Conservation (phyloP, 2,888 invertebrate genomes). For the Synanthedon vespiformis region DNA sequence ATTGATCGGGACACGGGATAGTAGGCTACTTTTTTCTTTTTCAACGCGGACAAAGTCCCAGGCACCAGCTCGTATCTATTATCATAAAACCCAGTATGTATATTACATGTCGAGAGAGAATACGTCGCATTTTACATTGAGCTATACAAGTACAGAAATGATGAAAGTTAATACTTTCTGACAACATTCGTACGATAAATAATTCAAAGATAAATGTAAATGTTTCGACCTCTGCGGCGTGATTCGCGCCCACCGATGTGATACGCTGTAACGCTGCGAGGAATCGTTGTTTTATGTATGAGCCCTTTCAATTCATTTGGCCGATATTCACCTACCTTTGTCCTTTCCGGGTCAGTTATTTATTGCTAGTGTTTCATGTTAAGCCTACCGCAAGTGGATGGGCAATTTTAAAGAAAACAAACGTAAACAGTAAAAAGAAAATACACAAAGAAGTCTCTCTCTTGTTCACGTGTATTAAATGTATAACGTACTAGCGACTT, state of each 20-base stretch:
- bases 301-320: constrained; percentile 66
- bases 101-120: no score
- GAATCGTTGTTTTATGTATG: constrained; percentile 62
- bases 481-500: no score
- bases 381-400: constrained; percentile 37
- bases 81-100: no score
- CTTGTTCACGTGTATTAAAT: no score
- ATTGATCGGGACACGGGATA: no score
- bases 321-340: constrained; percentile 58
- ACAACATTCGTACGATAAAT: constrained; percentile 1
- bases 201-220: constrained; percentile 31
- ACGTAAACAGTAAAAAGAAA: no score
- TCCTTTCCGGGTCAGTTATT: constrained; percentile 67
- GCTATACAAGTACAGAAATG: not conserved
- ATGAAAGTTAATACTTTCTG: not conserved
- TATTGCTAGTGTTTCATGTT: constrained; percentile 58
- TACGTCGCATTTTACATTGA: no score
- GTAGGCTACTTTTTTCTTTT: no score
- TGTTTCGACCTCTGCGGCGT: constrained; percentile 19
- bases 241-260: constrained; percentile 38
- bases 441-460: no score
- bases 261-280: constrained; percentile 35
- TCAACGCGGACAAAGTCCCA: no score
- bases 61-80: no score
- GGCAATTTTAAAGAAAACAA: no score